Evolutionary conservation across 2,888 invertebrate species (phyloP).

Genomic region (Hyalella azteca): DNA sequence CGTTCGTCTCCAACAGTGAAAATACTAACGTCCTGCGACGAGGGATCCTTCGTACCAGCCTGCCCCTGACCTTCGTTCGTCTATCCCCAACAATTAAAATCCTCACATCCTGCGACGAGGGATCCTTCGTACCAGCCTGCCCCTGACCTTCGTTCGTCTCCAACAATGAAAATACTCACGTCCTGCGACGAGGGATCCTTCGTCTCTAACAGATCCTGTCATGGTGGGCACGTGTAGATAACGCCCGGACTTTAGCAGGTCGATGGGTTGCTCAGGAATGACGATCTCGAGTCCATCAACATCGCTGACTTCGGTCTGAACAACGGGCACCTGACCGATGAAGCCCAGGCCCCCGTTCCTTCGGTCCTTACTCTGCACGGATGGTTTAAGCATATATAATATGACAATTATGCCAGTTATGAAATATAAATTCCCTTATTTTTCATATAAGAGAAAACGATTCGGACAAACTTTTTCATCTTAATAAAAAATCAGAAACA

Average conservation of each 20-base stretch:
- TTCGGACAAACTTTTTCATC: too few relatives aligned
- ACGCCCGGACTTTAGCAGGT: neutral
- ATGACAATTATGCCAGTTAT: too few relatives aligned
- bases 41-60: conserved; percentile 54
- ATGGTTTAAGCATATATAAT: too few relatives aligned
- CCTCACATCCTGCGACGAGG: too few relatives aligned
- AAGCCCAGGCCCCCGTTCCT: conserved; percentile 38
- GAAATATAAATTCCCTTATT: too few relatives aligned
- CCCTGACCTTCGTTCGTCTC: too few relatives aligned
- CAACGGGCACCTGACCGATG: conserved; percentile 38
- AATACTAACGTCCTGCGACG: conserved; percentile 47
- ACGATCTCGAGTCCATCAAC: conserved; percentile 5
- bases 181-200: conserved; percentile 51
- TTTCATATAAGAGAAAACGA: too few relatives aligned
- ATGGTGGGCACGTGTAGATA: conserved; percentile 47
- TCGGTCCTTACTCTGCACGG: conserved; percentile 18
- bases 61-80: too few relatives aligned
- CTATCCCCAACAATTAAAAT: too few relatives aligned
- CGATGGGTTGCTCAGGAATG: conserved; percentile 39
- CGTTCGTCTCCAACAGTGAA: neutral
- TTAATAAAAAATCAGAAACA: too few relatives aligned
- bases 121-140: neutral
- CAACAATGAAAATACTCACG: too few relatives aligned
- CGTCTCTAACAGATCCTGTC: conserved; percentile 49
- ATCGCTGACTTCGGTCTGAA: neutral